Evolutionary conservation across 2,797 vertebrate genomes (phyloP), one percentile per base, ranked within the genome.

Genomic region (Sebastiscus albofasciatus): DNA sequence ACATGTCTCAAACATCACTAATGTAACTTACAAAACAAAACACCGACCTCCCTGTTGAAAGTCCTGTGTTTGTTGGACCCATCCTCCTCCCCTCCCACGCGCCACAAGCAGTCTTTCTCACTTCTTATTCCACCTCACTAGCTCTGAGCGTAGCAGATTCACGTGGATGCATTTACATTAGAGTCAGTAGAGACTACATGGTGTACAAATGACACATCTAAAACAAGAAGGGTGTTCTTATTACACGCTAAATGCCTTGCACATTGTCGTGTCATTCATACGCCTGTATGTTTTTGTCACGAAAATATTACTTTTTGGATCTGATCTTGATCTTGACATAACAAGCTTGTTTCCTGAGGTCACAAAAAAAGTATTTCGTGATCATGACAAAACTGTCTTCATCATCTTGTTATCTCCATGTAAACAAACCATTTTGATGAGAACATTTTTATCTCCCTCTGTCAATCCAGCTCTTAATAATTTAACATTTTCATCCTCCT

Each of bases 151-250:
- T 18, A 2, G 1, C 4, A 46, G 18, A 46, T 46, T 46, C 6
- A 18, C 1, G 14, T 16, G 7, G 42, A 46, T 46, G 36, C 42
- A 46, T 46, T 46, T 46, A 46, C 42, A 46, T 8, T 18, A 6
- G 3, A 18, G 16, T 46, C 42, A 46, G 0, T 2, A 46, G 7
- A 46, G 42, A 46, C 42, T 18, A 18, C 16, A 18, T 0, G 0
- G 16, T 7, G 3, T 46, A 8, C 7, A 46, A 0, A 18, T 46
- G 16, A 18, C 42, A 46, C 42, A 46, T 18, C 42, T 18, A 0
- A 18, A 46, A 8, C 16, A 46, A 46, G 16, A 46, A 46, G 3
- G 16, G 42, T 16, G 1, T 46, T 46, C 6, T 46, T 18, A 46
- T 46, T 46, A 1, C 42, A 46, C 16, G 16, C 0, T 46, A 8